Evolutionary conservation across 1,140 invertebrate genomes (phyloP).

Genomic region (Arion vulgaris): DNA sequence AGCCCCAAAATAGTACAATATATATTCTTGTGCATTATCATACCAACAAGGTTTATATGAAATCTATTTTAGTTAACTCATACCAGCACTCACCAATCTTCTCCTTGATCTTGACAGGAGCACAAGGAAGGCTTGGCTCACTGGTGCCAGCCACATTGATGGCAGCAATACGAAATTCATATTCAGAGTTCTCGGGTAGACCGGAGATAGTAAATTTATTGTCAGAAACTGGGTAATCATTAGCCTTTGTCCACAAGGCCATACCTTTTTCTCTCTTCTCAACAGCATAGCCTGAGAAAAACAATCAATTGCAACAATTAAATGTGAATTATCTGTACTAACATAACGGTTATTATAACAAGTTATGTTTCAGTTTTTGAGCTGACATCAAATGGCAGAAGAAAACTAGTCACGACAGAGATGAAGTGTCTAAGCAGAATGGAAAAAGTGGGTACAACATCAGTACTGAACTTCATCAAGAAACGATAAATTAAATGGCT

Average conservation of each 20-base stretch:
- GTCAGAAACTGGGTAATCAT: slow-evolving; percentile 61
- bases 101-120: slow-evolving; percentile 69
- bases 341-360: too few species aligned
- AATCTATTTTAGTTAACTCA: neutral
- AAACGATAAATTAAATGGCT: too few species aligned
- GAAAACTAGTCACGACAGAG: too few species aligned
- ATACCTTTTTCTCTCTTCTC: slow-evolving; percentile 96
- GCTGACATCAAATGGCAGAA: too few species aligned
- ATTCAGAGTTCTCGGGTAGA: slow-evolving; percentile 89
- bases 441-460: too few species aligned
- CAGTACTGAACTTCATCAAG: too few species aligned
- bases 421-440: too few species aligned
- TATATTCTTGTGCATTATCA: too few species aligned
- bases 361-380: too few species aligned
- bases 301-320: neutral
- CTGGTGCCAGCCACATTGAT: slow-evolving; percentile 86
- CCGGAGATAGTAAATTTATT: slow-evolving; percentile 80
- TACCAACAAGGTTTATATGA: too few species aligned
- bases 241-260: slow-evolving; percentile 86
- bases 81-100: slow-evolving; percentile 62
- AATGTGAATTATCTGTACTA: too few species aligned
- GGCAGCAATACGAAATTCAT: slow-evolving; percentile 94
- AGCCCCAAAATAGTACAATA: too few species aligned
- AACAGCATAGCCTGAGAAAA: slow-evolving; percentile 87
- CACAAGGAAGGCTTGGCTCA: slow-evolving; percentile 62